A percentile compares a stretch with the other conserved stretches of the same genome.
These are phyloP conservation scores for Tychaedon coryphoeus DNA, from an alignment of 2,113 vertebrate genomes.

Conservation along the genomic window DNA sequence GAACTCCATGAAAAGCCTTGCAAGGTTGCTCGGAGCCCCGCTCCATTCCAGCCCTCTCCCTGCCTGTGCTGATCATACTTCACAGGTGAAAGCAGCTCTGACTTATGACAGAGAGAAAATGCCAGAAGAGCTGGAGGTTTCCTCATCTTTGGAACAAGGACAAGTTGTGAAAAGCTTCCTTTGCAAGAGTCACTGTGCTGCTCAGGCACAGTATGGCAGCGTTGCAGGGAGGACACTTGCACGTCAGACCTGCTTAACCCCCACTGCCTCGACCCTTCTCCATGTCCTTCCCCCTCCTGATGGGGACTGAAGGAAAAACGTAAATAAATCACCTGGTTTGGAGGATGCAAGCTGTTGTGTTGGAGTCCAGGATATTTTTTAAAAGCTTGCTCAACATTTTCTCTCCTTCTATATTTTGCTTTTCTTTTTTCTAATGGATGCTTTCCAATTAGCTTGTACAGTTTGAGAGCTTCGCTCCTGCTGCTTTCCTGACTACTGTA, in stretches of 20 bases:
- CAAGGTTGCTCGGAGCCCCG: neutral
- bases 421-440: neutral
- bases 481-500: constrained; percentile 31
- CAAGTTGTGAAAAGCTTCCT: constrained; percentile 54
- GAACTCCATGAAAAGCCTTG: constrained; percentile 44
- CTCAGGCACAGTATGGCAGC: constrained; percentile 46
- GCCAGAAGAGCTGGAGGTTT: constrained; percentile 51
- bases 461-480: neutral
- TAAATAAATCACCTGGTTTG: neutral
- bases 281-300: neutral
- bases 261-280: neutral
- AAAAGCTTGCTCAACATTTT: neutral
- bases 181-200: constrained; percentile 23
- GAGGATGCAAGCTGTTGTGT: neutral
- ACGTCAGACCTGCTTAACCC: constrained; percentile 23
- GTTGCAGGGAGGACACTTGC: neutral
- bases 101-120: constrained; percentile 33
- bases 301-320: neutral
- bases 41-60: neutral
- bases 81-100: constrained; percentile 48
- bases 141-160: constrained; percentile 58
- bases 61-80: neutral
- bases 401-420: neutral
- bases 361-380: neutral
- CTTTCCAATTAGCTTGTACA: neutral